phyloP scores from a whole-genome alignment of 2,113 vertebrate species.

The Pithys albifrons region DNA sequence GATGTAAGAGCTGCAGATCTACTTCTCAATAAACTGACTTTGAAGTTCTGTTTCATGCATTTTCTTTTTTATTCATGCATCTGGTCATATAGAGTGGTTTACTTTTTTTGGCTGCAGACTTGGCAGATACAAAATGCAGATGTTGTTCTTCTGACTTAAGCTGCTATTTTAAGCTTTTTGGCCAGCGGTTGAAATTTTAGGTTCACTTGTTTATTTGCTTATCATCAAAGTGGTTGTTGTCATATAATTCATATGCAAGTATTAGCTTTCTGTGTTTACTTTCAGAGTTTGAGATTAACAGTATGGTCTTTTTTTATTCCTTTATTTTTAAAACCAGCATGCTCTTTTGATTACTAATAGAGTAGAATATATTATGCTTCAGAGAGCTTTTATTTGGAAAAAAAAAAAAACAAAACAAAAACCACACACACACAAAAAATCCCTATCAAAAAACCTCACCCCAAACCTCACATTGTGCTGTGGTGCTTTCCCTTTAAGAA shows the following conservation, averaged over 20 bases:
- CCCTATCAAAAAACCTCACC: not conserved
- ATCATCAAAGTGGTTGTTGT: conserved; percentile 58
- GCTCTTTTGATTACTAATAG: conserved; percentile 55
- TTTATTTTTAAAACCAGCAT: not conserved
- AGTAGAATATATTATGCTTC: conserved; percentile 49
- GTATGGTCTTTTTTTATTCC: not conserved
- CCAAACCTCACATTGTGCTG: not conserved
- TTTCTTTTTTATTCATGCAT: conserved; percentile 73
- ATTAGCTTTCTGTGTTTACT: conserved; percentile 55
- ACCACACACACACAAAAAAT: not conserved
- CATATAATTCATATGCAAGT: conserved; percentile 45
- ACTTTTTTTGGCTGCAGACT: conserved; percentile 68
- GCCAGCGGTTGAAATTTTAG: conserved; percentile 47
- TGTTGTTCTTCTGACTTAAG: conserved; percentile 64
- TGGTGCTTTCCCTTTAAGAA: conserved; percentile 74
- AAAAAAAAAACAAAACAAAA: too few relatives aligned
- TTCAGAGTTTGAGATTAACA: conserved; percentile 48
- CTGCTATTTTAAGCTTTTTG: conserved; percentile 49
- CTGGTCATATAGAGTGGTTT: conserved; percentile 66
- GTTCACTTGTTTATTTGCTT: conserved; percentile 43
- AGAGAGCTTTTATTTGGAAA: conserved; percentile 26
- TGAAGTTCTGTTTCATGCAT: conserved; percentile 58
- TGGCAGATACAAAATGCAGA: conserved; percentile 73
- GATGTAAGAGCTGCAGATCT: conserved; percentile 7
- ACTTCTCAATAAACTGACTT: conserved; percentile 53